Conservation (phyloP, 2,888 invertebrate genomes). For the Amiota communis region DNA sequence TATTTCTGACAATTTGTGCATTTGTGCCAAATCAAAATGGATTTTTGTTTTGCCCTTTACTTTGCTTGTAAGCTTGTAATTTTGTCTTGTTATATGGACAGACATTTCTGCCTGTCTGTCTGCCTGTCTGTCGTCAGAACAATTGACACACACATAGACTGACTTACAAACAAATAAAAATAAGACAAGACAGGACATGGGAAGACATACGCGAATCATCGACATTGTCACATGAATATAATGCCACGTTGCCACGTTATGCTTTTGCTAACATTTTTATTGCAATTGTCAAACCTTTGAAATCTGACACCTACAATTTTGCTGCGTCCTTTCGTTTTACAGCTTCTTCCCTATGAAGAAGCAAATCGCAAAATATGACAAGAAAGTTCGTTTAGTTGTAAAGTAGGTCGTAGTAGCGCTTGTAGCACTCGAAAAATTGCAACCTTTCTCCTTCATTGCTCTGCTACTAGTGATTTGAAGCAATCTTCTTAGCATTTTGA, state of each 20-base stretch:
- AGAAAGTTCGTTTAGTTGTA: conserved; percentile 62
- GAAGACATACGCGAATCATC: background rate
- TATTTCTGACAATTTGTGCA: conserved; percentile 17
- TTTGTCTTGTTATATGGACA: conserved; percentile 50
- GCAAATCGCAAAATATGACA: conserved; percentile 67
- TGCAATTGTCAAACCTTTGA: conserved; percentile 61
- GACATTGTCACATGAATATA: background rate
- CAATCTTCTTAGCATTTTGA: conserved; percentile 30
- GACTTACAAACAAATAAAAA: background rate
- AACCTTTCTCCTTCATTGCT: conserved; percentile 37
- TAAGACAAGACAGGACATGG: conserved; percentile 31
- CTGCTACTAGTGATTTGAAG: conserved; percentile 39
- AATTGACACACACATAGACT: conserved; percentile 56
- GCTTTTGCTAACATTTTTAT: conserved; percentile 66
- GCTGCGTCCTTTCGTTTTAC: conserved; percentile 13
- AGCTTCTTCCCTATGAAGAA: conserved; percentile 46
- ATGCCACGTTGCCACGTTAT: conserved; percentile 46
- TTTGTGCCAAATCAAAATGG: conserved; percentile 13
- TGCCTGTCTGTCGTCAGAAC: conserved; percentile 55
- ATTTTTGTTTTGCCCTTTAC: background rate
- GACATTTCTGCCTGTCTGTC: conserved; percentile 51
- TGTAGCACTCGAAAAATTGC: conserved; percentile 39
- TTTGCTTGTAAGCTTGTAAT: background rate
- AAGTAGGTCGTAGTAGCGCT: conserved; percentile 52
- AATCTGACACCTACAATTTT: conserved; percentile 55